Percentiles rank a stretch among this genome's conserved stretches.
phyloP scores from a whole-genome alignment of 2,113 vertebrate genomes.

The Notarius lentiginosus region DNA sequence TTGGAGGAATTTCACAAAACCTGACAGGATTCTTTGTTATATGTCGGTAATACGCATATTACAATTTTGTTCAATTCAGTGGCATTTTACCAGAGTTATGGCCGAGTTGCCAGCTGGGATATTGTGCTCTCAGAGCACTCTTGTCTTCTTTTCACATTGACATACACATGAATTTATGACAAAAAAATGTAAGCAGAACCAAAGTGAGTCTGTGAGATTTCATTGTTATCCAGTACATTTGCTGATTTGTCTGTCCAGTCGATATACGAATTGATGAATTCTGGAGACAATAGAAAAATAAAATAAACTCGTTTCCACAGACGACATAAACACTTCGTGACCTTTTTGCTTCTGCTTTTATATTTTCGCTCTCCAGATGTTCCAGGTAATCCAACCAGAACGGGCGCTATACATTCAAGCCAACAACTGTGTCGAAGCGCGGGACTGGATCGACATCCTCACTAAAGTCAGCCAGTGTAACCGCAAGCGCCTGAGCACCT shows the following conservation, averaged over 20 bases:
- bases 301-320: background rate
- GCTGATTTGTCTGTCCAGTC: background rate
- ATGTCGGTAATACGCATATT: too few species aligned
- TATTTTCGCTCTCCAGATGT: constrained; percentile 80
- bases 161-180: background rate
- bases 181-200: background rate
- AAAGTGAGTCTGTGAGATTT: background rate
- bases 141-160: background rate
- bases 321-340: background rate
- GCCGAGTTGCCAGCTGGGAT: too few species aligned
- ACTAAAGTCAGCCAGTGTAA: constrained; percentile 99
- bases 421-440: constrained; percentile 97
- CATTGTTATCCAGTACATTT: background rate
- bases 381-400: constrained; percentile 97
- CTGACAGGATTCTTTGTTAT: too few species aligned
- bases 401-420: constrained; percentile 97
- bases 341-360: background rate
- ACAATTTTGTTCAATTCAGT: too few species aligned
- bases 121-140: too few species aligned
- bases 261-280: background rate
- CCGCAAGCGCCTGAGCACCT: constrained; percentile 90
- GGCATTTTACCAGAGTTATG: too few species aligned
- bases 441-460: constrained; percentile 96
- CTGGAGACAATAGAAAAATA: background rate
- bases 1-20: too few species aligned